Conservation (phyloP, 1,140 invertebrate species). For the Pseudoatta argentina region DNA sequence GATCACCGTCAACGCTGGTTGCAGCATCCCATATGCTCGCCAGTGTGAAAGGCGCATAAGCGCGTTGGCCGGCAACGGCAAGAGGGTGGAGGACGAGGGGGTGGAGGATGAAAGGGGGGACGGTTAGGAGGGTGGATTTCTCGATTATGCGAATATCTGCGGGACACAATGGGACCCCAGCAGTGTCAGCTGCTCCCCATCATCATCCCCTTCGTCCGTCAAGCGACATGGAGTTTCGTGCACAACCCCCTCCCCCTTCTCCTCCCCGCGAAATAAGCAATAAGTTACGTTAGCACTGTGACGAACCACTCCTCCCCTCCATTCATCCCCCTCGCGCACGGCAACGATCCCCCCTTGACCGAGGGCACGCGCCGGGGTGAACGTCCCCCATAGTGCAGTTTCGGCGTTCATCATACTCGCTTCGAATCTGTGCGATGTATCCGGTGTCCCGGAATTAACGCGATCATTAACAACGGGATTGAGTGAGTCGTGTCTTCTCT, state of each 20-base stretch:
- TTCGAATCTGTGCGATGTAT: conserved; percentile 75
- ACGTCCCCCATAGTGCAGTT: conserved; percentile 75
- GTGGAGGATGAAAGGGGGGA: too few species aligned
- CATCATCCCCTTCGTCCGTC: too few species aligned
- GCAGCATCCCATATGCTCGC: conserved; percentile 72
- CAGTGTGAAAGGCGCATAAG: conserved; percentile 53
- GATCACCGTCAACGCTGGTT: conserved; percentile 59
- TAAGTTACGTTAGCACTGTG: conserved; percentile 83
- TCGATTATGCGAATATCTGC: too few species aligned
- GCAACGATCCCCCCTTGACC: conserved; percentile 58
- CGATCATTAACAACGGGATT: neutral
- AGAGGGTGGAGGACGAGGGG: neutral
- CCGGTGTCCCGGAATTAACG: conserved; percentile 61
- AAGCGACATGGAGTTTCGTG: too few species aligned
- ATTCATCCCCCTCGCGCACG: conserved; percentile 25
- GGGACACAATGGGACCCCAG: too few species aligned
- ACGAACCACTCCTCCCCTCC: conserved; percentile 70
- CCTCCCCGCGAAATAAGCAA: conserved; percentile 83
- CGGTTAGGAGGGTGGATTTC: too few species aligned
- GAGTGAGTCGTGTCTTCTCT: neutral
- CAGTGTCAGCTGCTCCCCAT: too few species aligned
- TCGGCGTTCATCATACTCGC: conserved; percentile 76
- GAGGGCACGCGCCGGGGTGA: conserved; percentile 70
- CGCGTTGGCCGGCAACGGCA: conserved; percentile 27
- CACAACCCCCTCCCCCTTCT: too few species aligned